Evolutionary conservation across 2,888 invertebrate genomes (phyloP).

Genomic region (Zeuzera pyrina): DNA sequence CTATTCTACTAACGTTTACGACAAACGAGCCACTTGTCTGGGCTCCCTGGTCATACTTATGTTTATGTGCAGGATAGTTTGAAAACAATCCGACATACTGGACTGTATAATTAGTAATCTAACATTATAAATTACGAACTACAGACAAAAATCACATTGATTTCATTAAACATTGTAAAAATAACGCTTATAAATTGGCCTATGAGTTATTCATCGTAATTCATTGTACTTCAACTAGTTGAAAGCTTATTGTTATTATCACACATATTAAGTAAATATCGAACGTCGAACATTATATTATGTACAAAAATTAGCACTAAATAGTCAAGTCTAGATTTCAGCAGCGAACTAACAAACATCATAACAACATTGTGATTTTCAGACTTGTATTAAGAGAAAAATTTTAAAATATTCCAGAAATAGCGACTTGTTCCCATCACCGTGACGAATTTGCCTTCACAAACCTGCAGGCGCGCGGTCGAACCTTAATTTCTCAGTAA

Average conservation of each 20-base stretch:
- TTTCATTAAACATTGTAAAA: slow-evolving; percentile 67
- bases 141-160: slow-evolving; percentile 62
- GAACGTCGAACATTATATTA: slow-evolving; percentile 39
- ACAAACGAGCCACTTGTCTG: too few species aligned
- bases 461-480: slow-evolving; percentile 12
- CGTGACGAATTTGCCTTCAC: slow-evolving; percentile 13
- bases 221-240: slow-evolving; percentile 68
- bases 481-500: too few species aligned
- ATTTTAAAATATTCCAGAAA: slow-evolving; percentile 22
- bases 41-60: too few species aligned
- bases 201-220: slow-evolving; percentile 53
- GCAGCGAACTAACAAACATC: slow-evolving; percentile 16
- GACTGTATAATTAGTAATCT: slow-evolving; percentile 41
- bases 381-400: slow-evolving; percentile 34
- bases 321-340: slow-evolving; percentile 9
- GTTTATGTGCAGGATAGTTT: slow-evolving; percentile 1
- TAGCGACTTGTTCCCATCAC: slow-evolving; percentile 29
- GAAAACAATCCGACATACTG: slow-evolving; percentile 27
- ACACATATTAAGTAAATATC: slow-evolving; percentile 63
- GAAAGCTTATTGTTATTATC: slow-evolving; percentile 71
- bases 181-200: slow-evolving; percentile 70
- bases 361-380: slow-evolving; percentile 23
- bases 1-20: too few species aligned
- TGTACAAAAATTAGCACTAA: slow-evolving; percentile 54
- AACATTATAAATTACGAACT: slow-evolving; percentile 41